Evolutionary conservation across 2,113 vertebrate species (phyloP), one percentile per base, ranked within the genome.

Genomic region (Rostratula benghalensis): DNA sequence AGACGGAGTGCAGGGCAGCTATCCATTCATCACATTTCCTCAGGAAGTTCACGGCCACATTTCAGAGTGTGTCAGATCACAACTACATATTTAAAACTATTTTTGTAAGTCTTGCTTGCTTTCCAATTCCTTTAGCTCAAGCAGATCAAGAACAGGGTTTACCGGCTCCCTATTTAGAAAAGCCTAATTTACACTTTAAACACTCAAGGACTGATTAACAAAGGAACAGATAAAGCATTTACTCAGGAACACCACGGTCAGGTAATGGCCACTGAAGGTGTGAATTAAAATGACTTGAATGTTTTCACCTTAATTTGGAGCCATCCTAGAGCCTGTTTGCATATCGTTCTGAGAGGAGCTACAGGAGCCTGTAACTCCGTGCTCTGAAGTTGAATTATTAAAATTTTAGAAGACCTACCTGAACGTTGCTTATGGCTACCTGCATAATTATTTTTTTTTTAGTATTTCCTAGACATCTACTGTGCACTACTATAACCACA

Each of bases 291-390:
- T 48, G 7, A 87, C 41, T 79, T n/a, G 51, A 85, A 91, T 79
- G 48, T 89, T 84, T 87, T 91, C 69, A 60, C 69, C 65, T 82
- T 78, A 60, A 89, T 87, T 85, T 82, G 81, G 87, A 94, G 45
- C 59, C 50, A 73, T 74, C 88, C 78, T 35, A 46, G 43, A 60
- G 67, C 53, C 68, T 89, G 73, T 89, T 77, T 91, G 73, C 86
- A 48, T 22, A 81, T 5, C 1, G 10, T 41, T 78, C 5, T 1
- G 33, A 64, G 61, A 64, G 70, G 45, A 92, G 23, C 83, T 91
- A 89, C 56, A n/a, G 73, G 74, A 91, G 69, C 41, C 56, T 31
- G 0, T 25, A 43, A n/a, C 39, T 11, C 41, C 51, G 50, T 35
- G 45, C 31, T 73, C n/a, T 75, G 10, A 78, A 75, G 43, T 6